Base-by-base conservation (phyloP, 2,113 vertebrate genomes). In the Clarias batrachus region DNA sequence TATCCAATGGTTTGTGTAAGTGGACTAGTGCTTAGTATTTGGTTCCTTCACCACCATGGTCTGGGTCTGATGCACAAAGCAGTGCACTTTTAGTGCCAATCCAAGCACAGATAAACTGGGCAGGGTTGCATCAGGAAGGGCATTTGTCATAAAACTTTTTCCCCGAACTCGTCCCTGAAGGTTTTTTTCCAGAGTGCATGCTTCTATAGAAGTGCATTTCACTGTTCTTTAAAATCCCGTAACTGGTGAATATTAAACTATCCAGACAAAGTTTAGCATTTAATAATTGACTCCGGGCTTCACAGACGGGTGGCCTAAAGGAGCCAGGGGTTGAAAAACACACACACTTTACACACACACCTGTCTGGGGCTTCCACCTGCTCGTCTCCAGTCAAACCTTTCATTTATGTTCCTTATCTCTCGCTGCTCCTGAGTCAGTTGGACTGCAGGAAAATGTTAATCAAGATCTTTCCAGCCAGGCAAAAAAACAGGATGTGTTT, bases 401-500 rank as follows among this genome's bases (percentile, higher is more conserved):
- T 56, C 68, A 17, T 60, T 60, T 87, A 59, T 23, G 57, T 27
- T 37, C 33, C 52, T 83, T 56, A 71, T 82, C 56, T 30, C 27
- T 13, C 19, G 77, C 48, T 66, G 70, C 60, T 52, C 23, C 60
- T 66, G 23, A 66, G 60, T 66, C 48, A 83, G 71, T 52, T 57
- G 27, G 33, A 30, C 12, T 5, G 19, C n/a, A 56, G 83, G 56
- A 62, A 73, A 57, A 30, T 84, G 33, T 54, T 76, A 37, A 65
- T 77, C n/a, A 21, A 76, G 52, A 68, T 77, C 74, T 56, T 83
- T 78, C 27, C 37, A 41, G 21, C n/a, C 68, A 86, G 54, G 54
- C 48, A 2, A 60, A 85, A 87, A 78, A 91, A 91, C 90, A 91
- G 90, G 90, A 91, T 87, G 87, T 48, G 7, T 21, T 84, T 79